Conservation (phyloP, 2,113 vertebrate species). For the Passer domesticus region DNA sequence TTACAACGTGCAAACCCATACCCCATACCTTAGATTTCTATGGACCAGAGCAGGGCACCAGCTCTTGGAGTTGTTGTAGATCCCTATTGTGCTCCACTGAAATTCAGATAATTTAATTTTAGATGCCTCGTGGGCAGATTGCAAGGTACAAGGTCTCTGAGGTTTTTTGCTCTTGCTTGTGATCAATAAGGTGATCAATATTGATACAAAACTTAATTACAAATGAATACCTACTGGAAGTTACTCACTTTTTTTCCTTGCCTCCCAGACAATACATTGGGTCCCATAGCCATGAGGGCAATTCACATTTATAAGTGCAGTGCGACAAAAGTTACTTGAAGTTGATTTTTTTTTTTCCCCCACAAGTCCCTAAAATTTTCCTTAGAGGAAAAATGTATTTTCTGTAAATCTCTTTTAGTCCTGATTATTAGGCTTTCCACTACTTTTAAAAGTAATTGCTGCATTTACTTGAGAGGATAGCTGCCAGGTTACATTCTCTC, state of each 20-base stretch:
- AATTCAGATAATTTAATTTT: not conserved
- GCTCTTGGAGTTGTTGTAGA: not conserved
- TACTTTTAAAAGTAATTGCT: not conserved
- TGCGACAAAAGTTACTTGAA: not conserved
- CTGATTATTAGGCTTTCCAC: not conserved
- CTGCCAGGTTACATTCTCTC: not conserved
- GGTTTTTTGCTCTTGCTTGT: not conserved
- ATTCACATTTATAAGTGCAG: not conserved
- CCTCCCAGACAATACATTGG: not conserved
- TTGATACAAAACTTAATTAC: not conserved
- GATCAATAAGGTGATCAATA: not conserved
- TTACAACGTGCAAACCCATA: not conserved
- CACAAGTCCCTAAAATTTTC: not conserved
- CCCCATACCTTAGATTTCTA: not conserved
- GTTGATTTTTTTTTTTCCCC: not conserved
- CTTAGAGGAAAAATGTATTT: not conserved
- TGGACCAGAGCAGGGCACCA: not conserved
- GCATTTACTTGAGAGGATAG: not conserved
- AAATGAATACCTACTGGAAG: not conserved
- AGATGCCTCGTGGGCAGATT: not conserved
- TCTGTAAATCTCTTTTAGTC: not conserved
- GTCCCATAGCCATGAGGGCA: not conserved
- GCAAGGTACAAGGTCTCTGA: not conserved
- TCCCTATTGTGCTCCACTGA: not conserved
- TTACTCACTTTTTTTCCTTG: not conserved